Evolutionary conservation across 1,140 invertebrate genomes (phyloP).

Genomic region (Drosophila chauvacae): DNA sequence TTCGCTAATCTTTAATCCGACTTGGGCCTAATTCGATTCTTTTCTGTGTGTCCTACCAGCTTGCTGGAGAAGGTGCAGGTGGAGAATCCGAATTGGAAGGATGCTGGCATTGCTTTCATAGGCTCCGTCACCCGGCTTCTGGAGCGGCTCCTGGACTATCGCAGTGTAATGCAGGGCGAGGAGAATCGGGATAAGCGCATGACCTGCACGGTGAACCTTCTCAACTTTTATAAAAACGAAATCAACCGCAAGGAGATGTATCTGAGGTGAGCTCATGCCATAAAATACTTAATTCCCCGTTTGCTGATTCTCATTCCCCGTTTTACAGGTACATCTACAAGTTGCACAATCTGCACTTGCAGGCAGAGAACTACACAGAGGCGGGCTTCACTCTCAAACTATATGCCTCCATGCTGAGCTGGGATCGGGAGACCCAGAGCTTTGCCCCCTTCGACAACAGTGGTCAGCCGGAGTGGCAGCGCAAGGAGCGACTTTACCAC

Average conservation of each 20-base stretch:
- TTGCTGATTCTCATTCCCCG: not conserved
- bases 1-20: not conserved
- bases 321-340: constrained; percentile 94
- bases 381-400: constrained; percentile 97
- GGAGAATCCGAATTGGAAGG: constrained; percentile 94
- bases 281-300: too few species aligned
- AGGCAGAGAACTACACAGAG: constrained; percentile 97
- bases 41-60: constrained; percentile 85
- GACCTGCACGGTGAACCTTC: constrained; percentile 98
- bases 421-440: constrained; percentile 90
- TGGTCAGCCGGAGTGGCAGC: constrained; percentile 92
- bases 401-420: constrained; percentile 95
- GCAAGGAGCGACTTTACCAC: constrained; percentile 97
- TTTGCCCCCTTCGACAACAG: constrained; percentile 84
- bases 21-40: not conserved
- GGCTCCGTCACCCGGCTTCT: constrained; percentile 94
- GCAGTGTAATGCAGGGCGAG: constrained; percentile 95
- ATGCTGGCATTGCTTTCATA: constrained; percentile 95
- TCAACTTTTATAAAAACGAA: constrained; percentile 98
- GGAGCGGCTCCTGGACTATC: constrained; percentile 95
- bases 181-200: constrained; percentile 97
- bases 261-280: constrained; percentile 86
- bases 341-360: constrained; percentile 96
- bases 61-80: constrained; percentile 94
- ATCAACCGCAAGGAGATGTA: constrained; percentile 98